Percentiles rank a stretch among this genome's conserved stretches.
These are phyloP conservation scores for Galerucella calmariensis DNA, from an alignment of 2,888 invertebrate genomes.

Conservation along the genomic window DNA sequence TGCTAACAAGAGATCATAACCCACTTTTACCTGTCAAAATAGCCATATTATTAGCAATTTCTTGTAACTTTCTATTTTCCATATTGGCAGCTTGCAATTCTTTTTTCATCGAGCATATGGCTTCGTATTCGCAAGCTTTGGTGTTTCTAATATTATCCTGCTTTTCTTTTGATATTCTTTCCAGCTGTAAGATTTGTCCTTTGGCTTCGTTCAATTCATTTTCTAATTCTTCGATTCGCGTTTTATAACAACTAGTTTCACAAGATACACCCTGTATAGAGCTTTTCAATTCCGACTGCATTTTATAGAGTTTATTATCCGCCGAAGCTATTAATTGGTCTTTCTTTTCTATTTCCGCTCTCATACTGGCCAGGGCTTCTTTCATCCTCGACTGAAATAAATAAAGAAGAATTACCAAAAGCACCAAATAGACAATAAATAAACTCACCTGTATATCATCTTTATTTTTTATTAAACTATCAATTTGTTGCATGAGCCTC, in stretches of 20 bases:
- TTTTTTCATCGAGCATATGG: constrained; percentile 42
- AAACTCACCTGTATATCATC: constrained; percentile 58
- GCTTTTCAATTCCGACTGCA: constrained; percentile 56
- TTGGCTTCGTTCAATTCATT: constrained; percentile 46
- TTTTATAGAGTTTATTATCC: constrained; percentile 56
- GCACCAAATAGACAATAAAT: not conserved
- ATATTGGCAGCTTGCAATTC: constrained; percentile 49
- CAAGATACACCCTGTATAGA: constrained; percentile 56
- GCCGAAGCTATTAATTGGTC: constrained; percentile 56
- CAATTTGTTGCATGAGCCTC: constrained; percentile 67
- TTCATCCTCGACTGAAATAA: constrained; percentile 41
- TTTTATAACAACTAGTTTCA: constrained; percentile 54
- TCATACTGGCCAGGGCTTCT: constrained; percentile 48
- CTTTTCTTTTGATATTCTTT: constrained; percentile 43
- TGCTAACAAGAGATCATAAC: too few relatives aligned
- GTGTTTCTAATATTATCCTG: constrained; percentile 33
- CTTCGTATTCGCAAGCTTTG: constrained; percentile 43
- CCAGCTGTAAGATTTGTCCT: constrained; percentile 44
- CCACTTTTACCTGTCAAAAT: constrained; percentile 40
- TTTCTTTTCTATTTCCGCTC: constrained; percentile 59
- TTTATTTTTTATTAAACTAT: constrained; percentile 61
- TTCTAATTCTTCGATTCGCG: constrained; percentile 52
- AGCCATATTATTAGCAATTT: constrained; percentile 50
- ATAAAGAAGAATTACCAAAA: not conserved
- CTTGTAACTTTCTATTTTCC: constrained; percentile 52